Evolutionary conservation across 2,888 invertebrate genomes (phyloP).

Genomic region (Odontomyia ornata): DNA sequence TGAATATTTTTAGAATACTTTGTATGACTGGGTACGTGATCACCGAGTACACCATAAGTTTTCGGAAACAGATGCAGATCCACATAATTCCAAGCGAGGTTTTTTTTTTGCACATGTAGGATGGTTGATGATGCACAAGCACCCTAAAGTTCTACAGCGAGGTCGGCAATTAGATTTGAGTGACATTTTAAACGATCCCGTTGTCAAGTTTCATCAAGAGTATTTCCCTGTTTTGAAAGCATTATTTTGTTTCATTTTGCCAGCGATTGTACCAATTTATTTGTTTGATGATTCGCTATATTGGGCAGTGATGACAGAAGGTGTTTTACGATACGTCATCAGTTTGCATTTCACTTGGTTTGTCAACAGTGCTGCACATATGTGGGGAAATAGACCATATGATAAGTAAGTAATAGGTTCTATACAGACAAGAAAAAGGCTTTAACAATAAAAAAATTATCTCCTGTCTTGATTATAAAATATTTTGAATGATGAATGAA

Average conservation of each 20-base stretch:
- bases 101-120: slow-evolving; percentile 94
- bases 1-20: slow-evolving; percentile 72
- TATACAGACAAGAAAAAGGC: too few relatives aligned
- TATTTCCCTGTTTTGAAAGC: slow-evolving; percentile 75
- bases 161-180: slow-evolving; percentile 84
- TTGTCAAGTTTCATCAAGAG: slow-evolving; percentile 80
- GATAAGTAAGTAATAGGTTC: slow-evolving; percentile 77
- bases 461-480: too few relatives aligned
- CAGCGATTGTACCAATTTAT: slow-evolving; percentile 74
- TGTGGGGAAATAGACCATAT: slow-evolving; percentile 77
- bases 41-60: slow-evolving; percentile 84
- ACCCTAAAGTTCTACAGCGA: slow-evolving; percentile 81
- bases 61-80: slow-evolving; percentile 85
- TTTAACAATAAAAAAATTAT: too few relatives aligned
- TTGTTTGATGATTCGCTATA: slow-evolving; percentile 76
- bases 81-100: slow-evolving; percentile 81
- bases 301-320: slow-evolving; percentile 73
- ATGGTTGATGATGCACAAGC: slow-evolving; percentile 91
- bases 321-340: slow-evolving; percentile 75
- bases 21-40: slow-evolving; percentile 87
- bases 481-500: too few relatives aligned
- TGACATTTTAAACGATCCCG: slow-evolving; percentile 80
- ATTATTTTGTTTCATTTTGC: slow-evolving; percentile 76
- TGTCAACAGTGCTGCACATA: slow-evolving; percentile 88
- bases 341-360: slow-evolving; percentile 88